phyloP scores from a whole-genome alignment of 1,140 invertebrate species.

The Orius insidiosus region DNA sequence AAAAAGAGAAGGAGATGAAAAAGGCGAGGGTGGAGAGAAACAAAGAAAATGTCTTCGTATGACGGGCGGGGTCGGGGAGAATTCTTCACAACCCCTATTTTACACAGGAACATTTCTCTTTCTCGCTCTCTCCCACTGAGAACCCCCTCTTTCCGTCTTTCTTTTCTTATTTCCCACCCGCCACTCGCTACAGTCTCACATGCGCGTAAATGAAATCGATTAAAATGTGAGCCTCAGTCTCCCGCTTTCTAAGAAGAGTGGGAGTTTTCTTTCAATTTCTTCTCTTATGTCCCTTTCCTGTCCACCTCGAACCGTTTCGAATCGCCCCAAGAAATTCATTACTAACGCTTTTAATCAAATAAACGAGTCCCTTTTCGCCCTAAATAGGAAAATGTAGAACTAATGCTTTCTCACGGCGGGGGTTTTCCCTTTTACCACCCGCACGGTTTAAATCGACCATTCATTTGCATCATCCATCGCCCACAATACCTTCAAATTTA shows the following conservation, averaged over 20 bases:
- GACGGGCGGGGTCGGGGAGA: conserved; percentile 3
- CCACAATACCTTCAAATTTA: too few species aligned
- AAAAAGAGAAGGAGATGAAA: conserved; percentile 2
- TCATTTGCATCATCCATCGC: too few species aligned
- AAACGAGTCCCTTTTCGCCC: too few species aligned
- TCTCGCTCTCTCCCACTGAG: conserved; percentile 5
- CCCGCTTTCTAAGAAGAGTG: neutral
- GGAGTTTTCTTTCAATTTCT: neutral
- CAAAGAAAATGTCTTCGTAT: neutral
- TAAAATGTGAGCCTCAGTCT: conserved; percentile 17
- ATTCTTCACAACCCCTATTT: conserved; percentile 16
- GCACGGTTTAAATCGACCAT: too few species aligned
- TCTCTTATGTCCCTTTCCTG: neutral
- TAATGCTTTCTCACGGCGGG: too few species aligned
- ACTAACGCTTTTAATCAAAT: too few species aligned
- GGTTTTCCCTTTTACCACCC: too few species aligned
- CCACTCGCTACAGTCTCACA: conserved; percentile 19
- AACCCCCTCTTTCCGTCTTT: conserved; percentile 12
- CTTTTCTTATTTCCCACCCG: conserved; percentile 15
- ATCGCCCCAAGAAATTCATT: neutral
- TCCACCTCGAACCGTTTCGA: neutral
- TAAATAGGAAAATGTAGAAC: too few species aligned
- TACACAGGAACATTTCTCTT: conserved; percentile 17
- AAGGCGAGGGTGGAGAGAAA: neutral
- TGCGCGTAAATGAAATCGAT: conserved; percentile 20